Evolutionary conservation across 2,888 invertebrate species (phyloP), one percentile per base, ranked within the genome.

Genomic region (Mesoligia furuncula): DNA sequence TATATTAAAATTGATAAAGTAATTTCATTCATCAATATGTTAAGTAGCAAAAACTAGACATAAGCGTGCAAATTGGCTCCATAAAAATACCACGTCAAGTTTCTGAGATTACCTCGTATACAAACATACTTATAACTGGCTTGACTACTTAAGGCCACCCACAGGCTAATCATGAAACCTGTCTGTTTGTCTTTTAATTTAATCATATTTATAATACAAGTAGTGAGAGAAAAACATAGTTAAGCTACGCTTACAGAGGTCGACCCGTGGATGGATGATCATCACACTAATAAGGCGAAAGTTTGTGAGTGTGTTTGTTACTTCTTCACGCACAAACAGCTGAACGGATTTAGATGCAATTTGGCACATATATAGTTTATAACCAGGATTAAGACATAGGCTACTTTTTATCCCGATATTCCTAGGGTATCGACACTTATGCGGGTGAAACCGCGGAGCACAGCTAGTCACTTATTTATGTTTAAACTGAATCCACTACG

Each of bases 1-100:
- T 77, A 27, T 66, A 69, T 70, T 77, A 36, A 36, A 68, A 77
- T 69, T 54, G 77, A 79, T 79, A 3, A 54, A 73, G 54, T 54
- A 36, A 67, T 61, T 79, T 79, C 3, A 66, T 51, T 45, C 15
- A 67, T 79, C 66, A 45, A 36, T 61, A 80, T 80, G 73, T 24
- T 54, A 79, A 73, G 9, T 66, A 61, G 73, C 8, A 61, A 67
- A 54, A 17, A 48, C 42, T 66, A 24, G 51, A 45, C 42, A 2
- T 73, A 31, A 39, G 24, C 13, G 11, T 31, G 39, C 24, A 68
- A 73, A 59, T 36, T 31, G 27, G 4, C 13, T 24, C 11, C 5
- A 36, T 51, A 45, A 45, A 51, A 17, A 64, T 27, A 13, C 8
- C n/a, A 15, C 45, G 31, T 64, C 61, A 45, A 36, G 79, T 61